These are phyloP conservation scores for Volucella bombylans DNA, from an alignment of 2,888 invertebrate genomes.

Conservation along the genomic window DNA sequence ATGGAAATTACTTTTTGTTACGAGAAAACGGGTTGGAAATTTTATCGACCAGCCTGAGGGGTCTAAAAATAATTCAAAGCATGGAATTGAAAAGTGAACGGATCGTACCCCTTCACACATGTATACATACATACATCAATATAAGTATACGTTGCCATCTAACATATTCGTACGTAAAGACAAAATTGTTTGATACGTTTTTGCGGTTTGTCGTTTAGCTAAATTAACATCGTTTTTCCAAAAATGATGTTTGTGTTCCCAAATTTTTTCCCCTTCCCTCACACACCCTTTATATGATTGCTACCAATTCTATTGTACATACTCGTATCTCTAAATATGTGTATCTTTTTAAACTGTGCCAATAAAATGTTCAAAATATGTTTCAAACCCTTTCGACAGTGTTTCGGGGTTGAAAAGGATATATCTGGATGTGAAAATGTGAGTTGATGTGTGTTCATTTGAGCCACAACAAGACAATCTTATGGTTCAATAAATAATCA, in stretches of 20 bases:
- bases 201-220: conserved; percentile 43
- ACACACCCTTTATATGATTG: no score
- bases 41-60: background rate
- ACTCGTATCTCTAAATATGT: background rate
- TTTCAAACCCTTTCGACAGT: background rate
- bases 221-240: conserved; percentile 49
- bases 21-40: background rate
- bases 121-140: background rate
- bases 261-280: background rate
- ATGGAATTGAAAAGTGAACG: conserved; percentile 15
- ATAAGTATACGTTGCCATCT: background rate
- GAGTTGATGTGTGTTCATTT: conserved; percentile 13
- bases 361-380: conserved; percentile 21
- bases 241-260: conserved; percentile 39
- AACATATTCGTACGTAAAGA: background rate
- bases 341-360: conserved; percentile 2
- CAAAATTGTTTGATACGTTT: conserved; percentile 50
- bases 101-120: background rate
- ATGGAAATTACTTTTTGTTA: conserved; percentile 18
- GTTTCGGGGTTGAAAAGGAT: background rate
- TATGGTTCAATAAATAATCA: conserved; percentile 65
- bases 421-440: background rate
- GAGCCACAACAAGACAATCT: conserved; percentile 43
- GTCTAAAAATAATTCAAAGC: background rate
- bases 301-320: no score